Conservation (phyloP, 1,140 invertebrate species). For the Drosophila burlai region DNA sequence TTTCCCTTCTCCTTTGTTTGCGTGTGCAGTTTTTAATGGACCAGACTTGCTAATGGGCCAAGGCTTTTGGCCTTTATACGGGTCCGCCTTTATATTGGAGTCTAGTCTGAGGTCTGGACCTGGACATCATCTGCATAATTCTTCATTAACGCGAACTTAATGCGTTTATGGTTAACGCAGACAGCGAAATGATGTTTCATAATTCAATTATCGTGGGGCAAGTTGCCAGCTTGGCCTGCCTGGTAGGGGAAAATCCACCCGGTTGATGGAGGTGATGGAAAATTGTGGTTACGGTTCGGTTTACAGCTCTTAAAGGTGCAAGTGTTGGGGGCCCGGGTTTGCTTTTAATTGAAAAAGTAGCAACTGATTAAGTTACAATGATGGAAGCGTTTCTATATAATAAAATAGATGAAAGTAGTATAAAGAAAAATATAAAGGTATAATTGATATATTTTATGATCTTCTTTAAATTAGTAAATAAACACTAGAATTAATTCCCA, state of each 20-base stretch:
- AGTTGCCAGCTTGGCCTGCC: slow-evolving; percentile 7
- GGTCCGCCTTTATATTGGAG: slow-evolving; percentile 52
- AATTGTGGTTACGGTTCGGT: slow-evolving; percentile 24
- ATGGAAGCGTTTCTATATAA: not conserved
- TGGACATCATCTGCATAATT: slow-evolving; percentile 65
- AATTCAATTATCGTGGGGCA: slow-evolving; percentile 70
- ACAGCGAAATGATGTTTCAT: slow-evolving; percentile 73
- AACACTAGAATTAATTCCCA: not conserved
- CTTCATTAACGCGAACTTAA: slow-evolving; percentile 75
- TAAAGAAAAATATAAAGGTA: not conserved
- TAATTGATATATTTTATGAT: not conserved
- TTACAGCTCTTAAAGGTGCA: slow-evolving; percentile 44
- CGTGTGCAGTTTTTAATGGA: slow-evolving; percentile 76
- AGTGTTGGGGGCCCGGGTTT: slow-evolving; percentile 8
- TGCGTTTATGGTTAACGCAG: slow-evolving; percentile 69
- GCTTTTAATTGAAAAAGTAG: slow-evolving; percentile 41
- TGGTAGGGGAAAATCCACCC: not conserved
- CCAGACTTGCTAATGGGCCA: slow-evolving; percentile 73
- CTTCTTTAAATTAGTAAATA: not conserved
- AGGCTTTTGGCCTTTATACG: slow-evolving; percentile 51
- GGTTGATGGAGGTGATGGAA: slow-evolving; percentile 21
- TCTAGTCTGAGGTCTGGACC: slow-evolving; percentile 61
- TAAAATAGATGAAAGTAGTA: no score
- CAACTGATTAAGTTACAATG: slow-evolving; percentile 32
- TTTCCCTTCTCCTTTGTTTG: slow-evolving; percentile 6